Conservation (phyloP, 2,113 vertebrate species). For the Oreamnos americanus region DNA sequence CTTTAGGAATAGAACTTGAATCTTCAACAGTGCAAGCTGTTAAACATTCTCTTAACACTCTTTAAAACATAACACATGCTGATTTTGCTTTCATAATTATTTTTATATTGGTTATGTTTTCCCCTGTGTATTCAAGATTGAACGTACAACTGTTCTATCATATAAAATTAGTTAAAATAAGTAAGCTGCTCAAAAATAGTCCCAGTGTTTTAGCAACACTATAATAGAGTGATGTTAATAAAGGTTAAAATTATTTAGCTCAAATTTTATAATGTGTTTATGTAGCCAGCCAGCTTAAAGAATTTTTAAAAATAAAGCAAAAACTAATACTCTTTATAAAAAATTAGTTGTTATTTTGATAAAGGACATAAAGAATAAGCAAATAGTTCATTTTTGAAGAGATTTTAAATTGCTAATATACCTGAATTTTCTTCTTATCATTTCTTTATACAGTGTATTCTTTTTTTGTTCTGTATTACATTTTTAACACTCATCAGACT, state of each 20-base stretch:
- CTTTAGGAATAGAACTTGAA: slow-evolving; percentile 48
- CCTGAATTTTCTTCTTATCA: neutral
- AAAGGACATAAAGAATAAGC: neutral
- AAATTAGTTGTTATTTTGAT: slow-evolving; percentile 18
- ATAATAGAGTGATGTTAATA: neutral
- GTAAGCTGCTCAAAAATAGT: neutral
- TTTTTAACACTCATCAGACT: neutral
- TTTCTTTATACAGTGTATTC: neutral
- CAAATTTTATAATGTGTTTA: neutral
- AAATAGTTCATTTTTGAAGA: slow-evolving; percentile 22
- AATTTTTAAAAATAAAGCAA: slow-evolving; percentile 6
- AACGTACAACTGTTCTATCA: neutral
- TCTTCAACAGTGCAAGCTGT: slow-evolving; percentile 47
- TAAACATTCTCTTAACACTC: slow-evolving; percentile 71
- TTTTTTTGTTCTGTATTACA: neutral
- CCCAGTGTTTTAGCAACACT: neutral
- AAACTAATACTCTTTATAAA: neutral
- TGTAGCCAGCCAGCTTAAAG: neutral
- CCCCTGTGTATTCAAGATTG: neutral
- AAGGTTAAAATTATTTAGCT: neutral
- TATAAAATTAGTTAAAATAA: neutral
- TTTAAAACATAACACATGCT: neutral
- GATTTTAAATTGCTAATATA: neutral
- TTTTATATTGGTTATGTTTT: neutral
- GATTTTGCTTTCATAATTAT: slow-evolving; percentile 20